These are phyloP conservation scores for Coendou prehensilis DNA, from an alignment of 2,797 vertebrate genomes.

Conservation along the genomic window DNA sequence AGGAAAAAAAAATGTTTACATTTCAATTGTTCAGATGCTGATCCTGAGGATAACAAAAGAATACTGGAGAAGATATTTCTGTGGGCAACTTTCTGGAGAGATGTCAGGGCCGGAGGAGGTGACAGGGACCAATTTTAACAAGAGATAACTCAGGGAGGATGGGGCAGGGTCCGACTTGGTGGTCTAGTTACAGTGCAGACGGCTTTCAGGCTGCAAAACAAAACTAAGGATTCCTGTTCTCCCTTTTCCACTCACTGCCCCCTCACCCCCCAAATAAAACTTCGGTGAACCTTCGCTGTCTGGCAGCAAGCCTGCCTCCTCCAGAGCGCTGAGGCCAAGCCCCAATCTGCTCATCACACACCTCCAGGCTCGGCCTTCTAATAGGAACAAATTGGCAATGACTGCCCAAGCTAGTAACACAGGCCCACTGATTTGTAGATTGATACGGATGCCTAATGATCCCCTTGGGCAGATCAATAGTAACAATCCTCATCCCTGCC, in stretches of 20 bases:
- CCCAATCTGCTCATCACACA: slow-evolving; percentile 95
- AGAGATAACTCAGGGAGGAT: slow-evolving; percentile 30
- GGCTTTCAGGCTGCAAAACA: slow-evolving; percentile 74
- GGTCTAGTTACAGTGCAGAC: slow-evolving; percentile 60
- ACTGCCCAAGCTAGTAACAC: slow-evolving; percentile 96
- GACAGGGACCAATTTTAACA: slow-evolving; percentile 62
- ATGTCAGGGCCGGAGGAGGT: slow-evolving; percentile 51
- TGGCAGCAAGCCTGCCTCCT: slow-evolving; percentile 84
- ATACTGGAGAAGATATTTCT: slow-evolving; percentile 78
- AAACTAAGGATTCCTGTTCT: slow-evolving; percentile 56
- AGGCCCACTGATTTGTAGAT: slow-evolving; percentile 97
- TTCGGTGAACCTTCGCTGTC: slow-evolving; percentile 81
- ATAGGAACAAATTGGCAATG: slow-evolving; percentile 99
- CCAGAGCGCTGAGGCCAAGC: slow-evolving; percentile 90
- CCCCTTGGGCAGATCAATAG: slow-evolving; percentile 99
- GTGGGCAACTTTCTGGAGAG: slow-evolving; percentile 74
- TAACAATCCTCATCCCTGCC: slow-evolving; percentile 98
- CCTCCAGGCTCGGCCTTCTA: slow-evolving; percentile 96
- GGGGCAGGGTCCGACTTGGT: slow-evolving; percentile 50
- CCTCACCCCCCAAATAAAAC: slow-evolving; percentile 76
- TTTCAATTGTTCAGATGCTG: slow-evolving; percentile 80
- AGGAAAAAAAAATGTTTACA: slow-evolving; percentile 85
- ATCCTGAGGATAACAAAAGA: slow-evolving; percentile 83
- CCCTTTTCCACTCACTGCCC: neutral
- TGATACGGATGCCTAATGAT: slow-evolving; percentile 99